Percentiles rank a stretch among this genome's conserved stretches.
phyloP scores from a whole-genome alignment of 2,888 invertebrate species.

The Drosophila paucipuncta region DNA sequence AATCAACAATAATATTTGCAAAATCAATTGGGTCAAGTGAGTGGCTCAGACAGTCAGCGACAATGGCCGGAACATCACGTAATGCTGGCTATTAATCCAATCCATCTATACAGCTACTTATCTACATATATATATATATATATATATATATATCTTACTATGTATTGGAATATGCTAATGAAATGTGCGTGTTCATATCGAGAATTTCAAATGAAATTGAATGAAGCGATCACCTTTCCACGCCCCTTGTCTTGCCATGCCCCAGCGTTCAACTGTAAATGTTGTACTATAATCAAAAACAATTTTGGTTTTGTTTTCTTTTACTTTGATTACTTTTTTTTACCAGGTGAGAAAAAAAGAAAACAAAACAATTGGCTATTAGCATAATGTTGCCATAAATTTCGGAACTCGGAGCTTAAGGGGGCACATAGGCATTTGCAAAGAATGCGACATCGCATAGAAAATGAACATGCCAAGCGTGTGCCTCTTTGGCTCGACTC shows the following conservation, averaged over 20 bases:
- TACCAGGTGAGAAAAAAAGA: constrained; percentile 24
- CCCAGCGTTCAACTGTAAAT: constrained; percentile 67
- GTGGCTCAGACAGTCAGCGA: constrained; percentile 32
- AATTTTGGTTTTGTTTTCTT: constrained; percentile 29
- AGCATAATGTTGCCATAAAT: constrained; percentile 79
- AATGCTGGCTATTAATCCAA: constrained; percentile 49
- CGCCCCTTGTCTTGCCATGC: constrained; percentile 9
- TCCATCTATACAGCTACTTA: constrained; percentile 10
- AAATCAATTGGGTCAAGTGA: constrained; percentile 74
- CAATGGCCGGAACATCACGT: constrained; percentile 48
- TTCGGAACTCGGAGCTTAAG: not conserved
- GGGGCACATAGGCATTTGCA: constrained; percentile 29
- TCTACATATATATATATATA: not conserved
- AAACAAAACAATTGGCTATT: constrained; percentile 74
- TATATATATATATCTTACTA: constrained; percentile 3
- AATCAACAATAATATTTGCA: constrained; percentile 67
- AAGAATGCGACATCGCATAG: constrained; percentile 62
- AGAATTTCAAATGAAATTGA: constrained; percentile 30
- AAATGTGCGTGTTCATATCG: constrained; percentile 60
- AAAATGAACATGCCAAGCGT: constrained; percentile 56
- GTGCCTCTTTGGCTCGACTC: constrained; percentile 14
- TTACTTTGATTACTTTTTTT: constrained; percentile 6
- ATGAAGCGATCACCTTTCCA: constrained; percentile 20
- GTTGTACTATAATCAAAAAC: constrained; percentile 70
- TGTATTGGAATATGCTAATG: constrained; percentile 62